Conservation (phyloP, 1,140 invertebrate species). For the Dolichoris vasculosae region DNA sequence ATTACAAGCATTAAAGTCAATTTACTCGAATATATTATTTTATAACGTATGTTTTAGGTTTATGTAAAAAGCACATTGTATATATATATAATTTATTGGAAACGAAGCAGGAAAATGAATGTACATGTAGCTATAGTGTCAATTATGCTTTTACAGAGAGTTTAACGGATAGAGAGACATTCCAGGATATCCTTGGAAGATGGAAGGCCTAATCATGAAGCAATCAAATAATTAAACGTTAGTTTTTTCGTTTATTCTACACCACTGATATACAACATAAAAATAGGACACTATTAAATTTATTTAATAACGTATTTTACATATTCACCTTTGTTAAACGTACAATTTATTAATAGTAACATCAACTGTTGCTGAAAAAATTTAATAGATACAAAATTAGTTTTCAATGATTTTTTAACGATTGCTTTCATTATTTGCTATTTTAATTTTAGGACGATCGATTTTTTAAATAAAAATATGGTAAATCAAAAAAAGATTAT, state of each 20-base stretch:
- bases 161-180: constrained; percentile 23
- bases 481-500: constrained; percentile 31
- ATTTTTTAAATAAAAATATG: background rate
- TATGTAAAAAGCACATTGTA: constrained; percentile 40
- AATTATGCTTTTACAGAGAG: constrained; percentile 50
- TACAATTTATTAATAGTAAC: background rate
- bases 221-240: constrained; percentile 37
- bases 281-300: background rate
- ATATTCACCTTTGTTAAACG: background rate
- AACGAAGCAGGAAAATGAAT: constrained; percentile 1
- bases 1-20: background rate
- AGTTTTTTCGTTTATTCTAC: constrained; percentile 3
- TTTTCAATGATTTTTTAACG: background rate
- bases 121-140: constrained; percentile 46
- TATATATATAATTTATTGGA: constrained; percentile 47
- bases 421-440: background rate
- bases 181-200: constrained; percentile 44
- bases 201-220: constrained; percentile 49
- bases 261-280: background rate
- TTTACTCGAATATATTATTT: background rate
- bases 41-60: constrained; percentile 20
- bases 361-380: background rate
- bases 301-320: background rate
- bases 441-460: background rate
- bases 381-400: background rate